Conservation (phyloP, 2,797 vertebrate species). For the Hirundo rustica region DNA sequence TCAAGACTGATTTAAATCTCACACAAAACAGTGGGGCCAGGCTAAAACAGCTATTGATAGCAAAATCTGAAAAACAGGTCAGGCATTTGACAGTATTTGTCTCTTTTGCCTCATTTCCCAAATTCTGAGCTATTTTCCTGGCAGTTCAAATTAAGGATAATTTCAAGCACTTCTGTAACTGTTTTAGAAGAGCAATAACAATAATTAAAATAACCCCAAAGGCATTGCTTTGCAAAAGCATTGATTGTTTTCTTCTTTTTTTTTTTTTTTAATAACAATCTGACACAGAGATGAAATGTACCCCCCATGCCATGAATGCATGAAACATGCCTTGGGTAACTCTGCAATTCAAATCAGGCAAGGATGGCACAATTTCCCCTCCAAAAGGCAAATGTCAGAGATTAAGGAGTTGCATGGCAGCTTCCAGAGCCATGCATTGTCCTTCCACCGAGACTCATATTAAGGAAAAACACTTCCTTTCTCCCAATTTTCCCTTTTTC, state of each 20-base stretch:
- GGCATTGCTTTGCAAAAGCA: neutral
- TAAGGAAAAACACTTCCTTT: neutral
- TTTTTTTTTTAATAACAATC: neutral
- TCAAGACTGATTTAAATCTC: conserved; percentile 11
- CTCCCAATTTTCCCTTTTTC: neutral
- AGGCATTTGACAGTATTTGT: conserved; percentile 21
- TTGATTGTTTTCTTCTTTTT: neutral
- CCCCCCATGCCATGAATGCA: neutral
- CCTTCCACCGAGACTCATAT: neutral
- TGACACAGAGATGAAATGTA: neutral
- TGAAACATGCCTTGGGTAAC: neutral
- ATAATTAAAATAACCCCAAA: neutral
- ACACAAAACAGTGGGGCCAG: neutral
- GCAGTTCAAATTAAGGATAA: conserved; percentile 18
- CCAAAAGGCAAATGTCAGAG: neutral
- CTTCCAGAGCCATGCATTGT: neutral
- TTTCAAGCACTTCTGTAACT: conserved; percentile 31
- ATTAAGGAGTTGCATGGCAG: neutral
- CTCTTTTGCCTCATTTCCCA: conserved; percentile 28
- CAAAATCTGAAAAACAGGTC: conserved; percentile 11
- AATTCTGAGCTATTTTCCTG: conserved; percentile 17
- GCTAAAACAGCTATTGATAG: neutral
- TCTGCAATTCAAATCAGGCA: neutral
- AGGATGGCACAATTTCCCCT: neutral
- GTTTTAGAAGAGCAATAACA: conserved; percentile 20